Conservation (phyloP, 2,888 invertebrate species). For the Papilio gigon region DNA sequence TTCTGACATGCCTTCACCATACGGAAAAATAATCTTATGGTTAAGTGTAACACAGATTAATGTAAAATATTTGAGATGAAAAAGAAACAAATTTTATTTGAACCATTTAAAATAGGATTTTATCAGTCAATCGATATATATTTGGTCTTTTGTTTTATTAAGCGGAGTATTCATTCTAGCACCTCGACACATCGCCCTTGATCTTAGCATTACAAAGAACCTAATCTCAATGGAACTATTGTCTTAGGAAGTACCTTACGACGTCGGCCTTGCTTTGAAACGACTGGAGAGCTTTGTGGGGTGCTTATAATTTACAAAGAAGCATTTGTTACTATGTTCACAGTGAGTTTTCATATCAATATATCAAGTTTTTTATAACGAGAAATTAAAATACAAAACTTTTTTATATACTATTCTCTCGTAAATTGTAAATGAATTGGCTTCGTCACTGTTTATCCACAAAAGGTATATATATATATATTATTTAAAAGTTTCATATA, state of each 20-base stretch:
- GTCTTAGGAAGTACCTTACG: constrained; percentile 58
- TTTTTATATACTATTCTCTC: no score
- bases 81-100: neutral
- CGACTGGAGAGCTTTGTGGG: constrained; percentile 46
- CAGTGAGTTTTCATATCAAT: neutral
- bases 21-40: neutral
- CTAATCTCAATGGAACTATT: constrained; percentile 59
- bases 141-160: constrained; percentile 35
- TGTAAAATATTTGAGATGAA: neutral
- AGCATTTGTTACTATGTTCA: constrained; percentile 26
- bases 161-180: constrained; percentile 34
- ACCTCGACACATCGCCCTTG: constrained; percentile 48
- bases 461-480: neutral
- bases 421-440: no score
- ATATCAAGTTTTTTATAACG: neutral
- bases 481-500: constrained; percentile 9
- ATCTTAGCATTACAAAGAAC: constrained; percentile 56
- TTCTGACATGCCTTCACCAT: neutral
- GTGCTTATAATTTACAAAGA: constrained; percentile 40
- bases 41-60: neutral
- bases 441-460: no score
- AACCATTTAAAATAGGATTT: constrained; percentile 9
- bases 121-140: constrained; percentile 11
- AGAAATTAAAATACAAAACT: neutral
- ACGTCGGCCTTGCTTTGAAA: constrained; percentile 52